phyloP scores from a whole-genome alignment of 2,888 invertebrate genomes.

The Ethmia dodecea region DNA sequence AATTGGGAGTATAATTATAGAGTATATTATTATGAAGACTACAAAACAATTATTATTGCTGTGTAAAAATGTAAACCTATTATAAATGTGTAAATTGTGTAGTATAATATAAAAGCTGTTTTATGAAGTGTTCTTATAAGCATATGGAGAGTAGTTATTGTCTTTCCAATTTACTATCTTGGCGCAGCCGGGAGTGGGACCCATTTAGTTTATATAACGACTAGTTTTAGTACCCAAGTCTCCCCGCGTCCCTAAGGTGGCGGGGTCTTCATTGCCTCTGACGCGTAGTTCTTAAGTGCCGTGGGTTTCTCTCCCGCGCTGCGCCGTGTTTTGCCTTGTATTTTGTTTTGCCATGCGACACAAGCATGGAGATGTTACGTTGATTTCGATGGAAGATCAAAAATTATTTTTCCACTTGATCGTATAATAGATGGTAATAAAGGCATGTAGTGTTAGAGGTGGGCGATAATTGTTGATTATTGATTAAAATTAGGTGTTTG shows the following conservation, averaged over 20 bases:
- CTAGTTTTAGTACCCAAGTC: conserved; percentile 24
- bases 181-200: conserved; percentile 26
- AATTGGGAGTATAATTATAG: conserved; percentile 69
- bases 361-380: conserved; percentile 57
- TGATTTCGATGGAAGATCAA: conserved; percentile 68
- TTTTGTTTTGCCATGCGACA: conserved; percentile 58
- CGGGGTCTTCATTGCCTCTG: conserved; percentile 25
- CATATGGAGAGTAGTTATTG: conserved; percentile 52
- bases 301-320: conserved; percentile 25
- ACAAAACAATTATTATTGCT: conserved; percentile 73
- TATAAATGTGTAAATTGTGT: conserved; percentile 74
- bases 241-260: conserved; percentile 14
- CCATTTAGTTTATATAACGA: conserved; percentile 21
- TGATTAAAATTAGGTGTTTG: conserved; percentile 74
- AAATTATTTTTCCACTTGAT: conserved; percentile 76
- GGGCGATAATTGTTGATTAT: conserved; percentile 77
- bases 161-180: conserved; percentile 32
- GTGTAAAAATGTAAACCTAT: conserved; percentile 76
- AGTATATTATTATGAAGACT: conserved; percentile 68
- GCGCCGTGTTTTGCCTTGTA: conserved; percentile 50
- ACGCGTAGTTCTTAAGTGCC: conserved; percentile 28
- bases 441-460: conserved; percentile 71
- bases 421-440: conserved; percentile 50
- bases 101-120: conserved; percentile 71
- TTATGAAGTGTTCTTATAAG: conserved; percentile 76